phyloP scores from a whole-genome alignment of 2,888 invertebrate genomes.

The Congeria kusceri region DNA sequence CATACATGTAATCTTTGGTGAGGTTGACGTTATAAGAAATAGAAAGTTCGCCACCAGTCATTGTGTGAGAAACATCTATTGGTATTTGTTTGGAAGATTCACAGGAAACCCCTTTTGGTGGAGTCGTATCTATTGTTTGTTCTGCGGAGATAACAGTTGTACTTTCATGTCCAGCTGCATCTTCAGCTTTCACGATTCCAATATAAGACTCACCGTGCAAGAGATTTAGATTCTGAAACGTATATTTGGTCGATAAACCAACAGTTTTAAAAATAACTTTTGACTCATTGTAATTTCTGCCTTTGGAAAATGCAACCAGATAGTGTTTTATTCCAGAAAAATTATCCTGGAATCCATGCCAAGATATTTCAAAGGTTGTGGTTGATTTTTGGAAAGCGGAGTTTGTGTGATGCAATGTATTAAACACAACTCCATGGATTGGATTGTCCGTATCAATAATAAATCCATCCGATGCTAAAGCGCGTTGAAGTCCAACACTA shows the following conservation, averaged over 20 bases:
- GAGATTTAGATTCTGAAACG: slow-evolving; percentile 20
- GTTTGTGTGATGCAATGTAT: slow-evolving; percentile 35
- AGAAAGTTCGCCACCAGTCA: not conserved
- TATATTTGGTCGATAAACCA: slow-evolving; percentile 27
- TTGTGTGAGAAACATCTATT: not conserved
- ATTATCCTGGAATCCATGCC: slow-evolving; percentile 59
- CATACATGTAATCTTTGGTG: too few species aligned
- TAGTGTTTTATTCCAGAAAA: slow-evolving; percentile 54
- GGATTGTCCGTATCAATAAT: slow-evolving; percentile 53
- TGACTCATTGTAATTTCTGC: not conserved
- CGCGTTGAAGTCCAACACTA: slow-evolving; percentile 50
- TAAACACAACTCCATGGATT: slow-evolving; percentile 55
- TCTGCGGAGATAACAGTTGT: slow-evolving; percentile 26
- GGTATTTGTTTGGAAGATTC: not conserved
- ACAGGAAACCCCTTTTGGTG: slow-evolving; percentile 27
- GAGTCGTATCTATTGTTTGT: slow-evolving; percentile 53
- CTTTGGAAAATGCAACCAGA: slow-evolving; percentile 35
- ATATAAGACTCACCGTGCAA: slow-evolving; percentile 35
- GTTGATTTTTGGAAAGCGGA: slow-evolving; percentile 17
- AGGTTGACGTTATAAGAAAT: too few species aligned
- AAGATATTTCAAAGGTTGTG: slow-evolving; percentile 35
- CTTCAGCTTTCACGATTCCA: slow-evolving; percentile 60
- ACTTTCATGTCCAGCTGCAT: too few species aligned
- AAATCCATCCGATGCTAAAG: slow-evolving; percentile 59
- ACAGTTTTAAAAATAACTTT: slow-evolving; percentile 32